Conservation (phyloP, 2,888 invertebrate genomes). For the Eulithis testata region DNA sequence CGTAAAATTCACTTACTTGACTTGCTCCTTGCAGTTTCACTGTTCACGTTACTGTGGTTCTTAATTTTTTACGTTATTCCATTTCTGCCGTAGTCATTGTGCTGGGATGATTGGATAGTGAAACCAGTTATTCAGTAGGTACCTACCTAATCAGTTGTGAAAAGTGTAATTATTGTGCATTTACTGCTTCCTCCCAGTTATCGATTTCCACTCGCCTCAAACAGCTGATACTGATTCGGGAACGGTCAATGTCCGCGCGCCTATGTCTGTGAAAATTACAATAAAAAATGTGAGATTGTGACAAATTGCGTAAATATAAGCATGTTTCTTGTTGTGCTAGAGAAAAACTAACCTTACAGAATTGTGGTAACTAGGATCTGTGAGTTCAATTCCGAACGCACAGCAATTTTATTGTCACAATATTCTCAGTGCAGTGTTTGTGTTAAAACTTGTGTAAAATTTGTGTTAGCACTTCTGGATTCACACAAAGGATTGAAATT, state of each 20-base stretch:
- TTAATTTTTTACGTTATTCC: slow-evolving; percentile 1
- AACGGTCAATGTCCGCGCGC: slow-evolving; percentile 47
- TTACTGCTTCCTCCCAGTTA: slow-evolving; percentile 64
- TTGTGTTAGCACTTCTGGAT: slow-evolving; percentile 65
- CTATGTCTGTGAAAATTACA: slow-evolving; percentile 4
- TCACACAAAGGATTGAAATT: slow-evolving; percentile 66
- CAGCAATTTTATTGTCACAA: neutral
- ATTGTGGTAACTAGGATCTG: neutral
- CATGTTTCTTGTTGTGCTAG: neutral
- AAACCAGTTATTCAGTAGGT: slow-evolving; percentile 58
- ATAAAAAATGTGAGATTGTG: slow-evolving; percentile 27
- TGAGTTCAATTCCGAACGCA: neutral
- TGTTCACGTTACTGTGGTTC: slow-evolving; percentile 30
- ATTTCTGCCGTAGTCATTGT: slow-evolving; percentile 1
- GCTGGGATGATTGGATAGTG: slow-evolving; percentile 53
- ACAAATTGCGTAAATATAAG: slow-evolving; percentile 1
- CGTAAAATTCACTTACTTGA: slow-evolving; percentile 34
- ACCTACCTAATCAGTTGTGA: slow-evolving; percentile 50
- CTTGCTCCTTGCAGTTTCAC: slow-evolving; percentile 38
- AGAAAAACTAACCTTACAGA: neutral
- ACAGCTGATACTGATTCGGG: slow-evolving; percentile 76
- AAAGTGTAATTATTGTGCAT: slow-evolving; percentile 58
- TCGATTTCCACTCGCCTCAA: slow-evolving; percentile 72
- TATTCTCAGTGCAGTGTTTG: slow-evolving; percentile 47
- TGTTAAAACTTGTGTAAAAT: slow-evolving; percentile 53